Base-by-base conservation (phyloP, 2,888 invertebrate genomes). In the Mayetiola destructor region DNA sequence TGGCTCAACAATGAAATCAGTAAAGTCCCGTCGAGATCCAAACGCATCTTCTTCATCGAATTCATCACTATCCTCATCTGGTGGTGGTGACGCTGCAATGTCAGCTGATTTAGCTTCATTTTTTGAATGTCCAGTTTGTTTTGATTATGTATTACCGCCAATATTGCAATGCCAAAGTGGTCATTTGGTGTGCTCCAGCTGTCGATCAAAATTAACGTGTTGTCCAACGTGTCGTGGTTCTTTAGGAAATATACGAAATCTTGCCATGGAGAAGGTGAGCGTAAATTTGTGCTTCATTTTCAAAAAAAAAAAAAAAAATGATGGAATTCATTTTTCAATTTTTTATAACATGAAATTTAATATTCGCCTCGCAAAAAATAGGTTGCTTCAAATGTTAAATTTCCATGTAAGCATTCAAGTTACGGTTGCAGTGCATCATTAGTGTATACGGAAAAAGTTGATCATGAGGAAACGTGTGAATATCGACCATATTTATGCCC, bases 101-200 rank as follows among this genome's bases (percentile, higher is more conserved):
- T 85, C 88, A 56, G 85, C 89, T 66, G 92, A 93, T 73, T 76
- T 93, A 67, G 90, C 92, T 61, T 89, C 90, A 61, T 77, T 93
- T 56, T 93, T 93, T 71, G 93, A 93, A 73, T 93, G 93, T 73
- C 93, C 93, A 36, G 99, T 99, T 62, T 99, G 99, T 75, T 96
- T 99, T 73, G 99, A 99, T 75, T 97, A 96, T 79, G 97, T 97
- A 62, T 77, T 99, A 69, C 99, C 99, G 62, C 99, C 99, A 37
- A 99, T 99, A 66, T 79, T 96, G 71, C 97, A 97, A 74, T 99
- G 99, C 73, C 94, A 94, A 72, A 94, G 93, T 72, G 99, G 99
- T 60, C 99, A 99, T 76, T 81, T 99, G 67, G 95, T 99, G 59
- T 99, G 99, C 76, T 91, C 94, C 61, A 89, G 87, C 69, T 99